phyloP scores from a whole-genome alignment of 2,797 vertebrate genomes.

The Carapus acus region DNA sequence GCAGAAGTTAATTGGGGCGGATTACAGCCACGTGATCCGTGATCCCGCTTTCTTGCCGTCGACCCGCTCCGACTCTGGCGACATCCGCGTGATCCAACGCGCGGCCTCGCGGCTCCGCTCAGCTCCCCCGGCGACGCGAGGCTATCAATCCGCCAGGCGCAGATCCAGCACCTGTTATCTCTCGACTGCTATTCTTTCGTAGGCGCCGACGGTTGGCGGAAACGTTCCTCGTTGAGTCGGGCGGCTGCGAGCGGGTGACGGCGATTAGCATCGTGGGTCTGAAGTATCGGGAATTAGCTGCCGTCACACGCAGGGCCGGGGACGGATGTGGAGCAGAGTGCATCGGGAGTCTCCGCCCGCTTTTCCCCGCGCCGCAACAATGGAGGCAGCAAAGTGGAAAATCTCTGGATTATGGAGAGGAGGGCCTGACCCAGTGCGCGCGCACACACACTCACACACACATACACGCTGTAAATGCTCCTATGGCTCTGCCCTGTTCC shows the following conservation, averaged over 20 bases:
- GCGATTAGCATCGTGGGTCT: conserved; percentile 61
- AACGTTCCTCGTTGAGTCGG: conserved; percentile 50
- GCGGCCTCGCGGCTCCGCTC: conserved; percentile 15
- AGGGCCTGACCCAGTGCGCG: conserved; percentile 41
- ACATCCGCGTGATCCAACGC: conserved; percentile 32
- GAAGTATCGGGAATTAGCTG: conserved; percentile 54
- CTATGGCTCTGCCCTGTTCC: conserved; percentile 20
- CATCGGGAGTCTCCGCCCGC: conserved; percentile 44
- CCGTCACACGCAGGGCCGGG: conserved; percentile 46
- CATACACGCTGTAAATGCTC: background rate
- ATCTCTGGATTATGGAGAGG: conserved; percentile 55
- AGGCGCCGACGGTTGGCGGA: conserved; percentile 45
- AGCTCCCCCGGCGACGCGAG: conserved; percentile 33
- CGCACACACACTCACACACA: conserved; percentile 2
- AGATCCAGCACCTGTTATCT: conserved; percentile 51
- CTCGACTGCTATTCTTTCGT: conserved; percentile 46
- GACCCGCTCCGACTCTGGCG: conserved; percentile 17
- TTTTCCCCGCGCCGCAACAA: conserved; percentile 56
- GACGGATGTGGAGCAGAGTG: conserved; percentile 51
- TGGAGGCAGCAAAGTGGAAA: conserved; percentile 63
- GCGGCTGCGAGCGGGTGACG: conserved; percentile 52
- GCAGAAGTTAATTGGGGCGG: conserved; percentile 14
- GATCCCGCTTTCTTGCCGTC: background rate
- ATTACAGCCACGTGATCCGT: conserved; percentile 15
- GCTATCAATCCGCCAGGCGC: conserved; percentile 50